phyloP scores from a whole-genome alignment of 2,113 vertebrate species.

The Hemiscyllium ocellatum region DNA sequence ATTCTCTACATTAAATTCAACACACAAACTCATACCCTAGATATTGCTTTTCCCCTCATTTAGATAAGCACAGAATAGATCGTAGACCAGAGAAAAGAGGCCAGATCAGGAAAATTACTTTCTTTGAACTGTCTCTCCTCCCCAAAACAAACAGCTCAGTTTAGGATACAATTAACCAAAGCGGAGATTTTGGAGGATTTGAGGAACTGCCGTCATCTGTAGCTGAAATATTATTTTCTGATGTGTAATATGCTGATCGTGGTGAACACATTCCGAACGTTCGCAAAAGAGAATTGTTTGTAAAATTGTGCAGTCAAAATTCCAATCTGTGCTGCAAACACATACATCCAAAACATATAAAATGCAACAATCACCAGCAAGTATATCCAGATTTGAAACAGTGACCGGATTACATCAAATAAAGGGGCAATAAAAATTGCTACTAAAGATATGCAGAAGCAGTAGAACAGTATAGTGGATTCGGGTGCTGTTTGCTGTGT shows the following conservation, averaged over 20 bases:
- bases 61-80: not conserved
- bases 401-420: not conserved
- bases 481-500: not conserved
- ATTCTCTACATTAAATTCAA: not conserved
- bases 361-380: not conserved
- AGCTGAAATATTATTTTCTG: not conserved
- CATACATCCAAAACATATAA: not conserved
- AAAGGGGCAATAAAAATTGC: not conserved
- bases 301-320: not conserved
- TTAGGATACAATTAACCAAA: not conserved
- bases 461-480: no score
- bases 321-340: not conserved
- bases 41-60: not conserved
- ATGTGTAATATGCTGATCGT: not conserved
- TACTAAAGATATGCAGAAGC: not conserved
- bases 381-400: not conserved
- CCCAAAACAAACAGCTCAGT: slow-evolving; percentile 28
- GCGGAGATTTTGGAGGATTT: not conserved
- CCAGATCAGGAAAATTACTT: not conserved
- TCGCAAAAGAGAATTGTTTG: not conserved
- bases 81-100: not conserved
- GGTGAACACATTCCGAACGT: not conserved
- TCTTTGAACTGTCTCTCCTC: not conserved
- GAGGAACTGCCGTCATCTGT: not conserved
- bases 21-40: not conserved